Base-by-base conservation (phyloP, 35 echinoderm and acorn worm species). In the Acanthaster planci region DNA sequence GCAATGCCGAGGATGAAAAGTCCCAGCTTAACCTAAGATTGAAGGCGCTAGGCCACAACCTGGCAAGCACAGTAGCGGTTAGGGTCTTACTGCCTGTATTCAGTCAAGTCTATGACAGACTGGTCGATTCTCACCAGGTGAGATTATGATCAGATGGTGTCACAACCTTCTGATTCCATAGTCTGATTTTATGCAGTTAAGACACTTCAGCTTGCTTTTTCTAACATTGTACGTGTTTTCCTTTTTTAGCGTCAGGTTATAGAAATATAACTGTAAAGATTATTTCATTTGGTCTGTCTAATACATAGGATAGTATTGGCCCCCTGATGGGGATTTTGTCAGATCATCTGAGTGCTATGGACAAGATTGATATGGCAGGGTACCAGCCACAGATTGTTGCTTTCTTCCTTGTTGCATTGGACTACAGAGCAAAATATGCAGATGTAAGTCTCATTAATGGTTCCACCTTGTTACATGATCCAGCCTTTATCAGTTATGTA, bases 381-480 rank as follows among this genome's bases (percentile, higher is more conserved):
- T 83, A 93, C 23, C 91, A 93, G 40, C 59, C 52, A 37, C 67
- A 76, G 10, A 81, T 77, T 0, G 55, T 85, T 32, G 76, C 55
- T 0, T 86, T 97, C 56, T 97, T 93, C 76, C 81, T 97, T 15
- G 38, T 67, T 60, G 95, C 95, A 18, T 58, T 97, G 58, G 91
- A 97, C 60, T 97, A 88, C 54, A 93, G 95, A 50, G 56, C 91
- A 21, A 93, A 44, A 21, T 88, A 97, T 56, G 21, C 87, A 80
- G 80, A 97, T 84, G 95, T 97, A 87, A 67, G 22, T 86, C 21
- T n/a, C n/a, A n/a, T n/a, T n/a, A n/a, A n/a, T n/a, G n/a, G n/a
- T n/a, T n/a, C n/a, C n/a, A n/a, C n/a, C n/a, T n/a, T n/a, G n/a
- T n/a, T n/a, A n/a, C n/a, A n/a, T n/a, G n/a, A n/a, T n/a, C n/a